phyloP scores from a whole-genome alignment of 2,113 vertebrate species.

The Bothrops jararaca region DNA sequence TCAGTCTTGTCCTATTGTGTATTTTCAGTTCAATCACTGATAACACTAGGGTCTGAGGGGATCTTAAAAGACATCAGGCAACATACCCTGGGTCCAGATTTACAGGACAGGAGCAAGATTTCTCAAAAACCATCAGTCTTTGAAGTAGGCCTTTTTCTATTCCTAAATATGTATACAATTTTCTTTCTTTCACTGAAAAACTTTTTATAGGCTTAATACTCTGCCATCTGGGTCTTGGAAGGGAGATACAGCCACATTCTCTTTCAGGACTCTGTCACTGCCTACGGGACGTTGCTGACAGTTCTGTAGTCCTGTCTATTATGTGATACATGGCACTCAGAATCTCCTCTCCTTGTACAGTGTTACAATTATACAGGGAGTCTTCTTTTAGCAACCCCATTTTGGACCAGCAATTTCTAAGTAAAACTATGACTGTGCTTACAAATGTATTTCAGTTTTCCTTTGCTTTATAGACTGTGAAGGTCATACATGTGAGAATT shows the following conservation, averaged over 20 bases:
- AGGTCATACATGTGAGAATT: not conserved
- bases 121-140: not conserved
- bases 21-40: not conserved
- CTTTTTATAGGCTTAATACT: not conserved
- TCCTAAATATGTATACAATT: not conserved
- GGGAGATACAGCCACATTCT: not conserved
- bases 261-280: not conserved
- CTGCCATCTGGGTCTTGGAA: not conserved
- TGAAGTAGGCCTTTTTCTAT: not conserved
- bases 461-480: not conserved
- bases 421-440: not conserved
- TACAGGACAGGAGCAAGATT: not conserved
- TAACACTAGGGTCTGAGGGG: not conserved
- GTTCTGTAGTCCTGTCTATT: not conserved
- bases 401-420: not conserved
- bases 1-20: not conserved
- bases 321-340: not conserved
- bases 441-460: not conserved
- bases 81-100: not conserved
- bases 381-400: not conserved
- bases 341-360: not conserved
- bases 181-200: not conserved
- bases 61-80: not conserved
- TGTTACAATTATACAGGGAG: not conserved
- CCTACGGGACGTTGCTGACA: not conserved